Base-by-base conservation (phyloP, 2,888 invertebrate genomes). In the Chloroclystis v-ata region DNA sequence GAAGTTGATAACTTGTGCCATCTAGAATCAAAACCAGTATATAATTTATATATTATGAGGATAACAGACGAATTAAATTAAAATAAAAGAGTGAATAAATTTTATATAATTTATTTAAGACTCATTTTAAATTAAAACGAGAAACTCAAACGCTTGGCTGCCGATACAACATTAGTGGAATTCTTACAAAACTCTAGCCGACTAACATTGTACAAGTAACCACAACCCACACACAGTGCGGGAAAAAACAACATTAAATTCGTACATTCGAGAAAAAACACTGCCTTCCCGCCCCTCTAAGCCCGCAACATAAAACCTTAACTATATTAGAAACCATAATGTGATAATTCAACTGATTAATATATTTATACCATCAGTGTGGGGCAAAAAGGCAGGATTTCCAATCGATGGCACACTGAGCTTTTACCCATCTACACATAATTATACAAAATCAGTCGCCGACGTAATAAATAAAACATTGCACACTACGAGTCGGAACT, bases 91-190 rank as follows among this genome's bases (percentile, higher is more conserved):
- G 51, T 37, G 55, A 54, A 57, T 58, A 61, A 68, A 68, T 78
- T 74, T 20, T 74, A 76, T 81, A 79, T 82, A 82, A 72, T 79
- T 73, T 84, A 86, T 86, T 50, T 29, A 81, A 82, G 81, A 86
- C 85, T 86, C 86, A 82, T 84, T 84, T 82, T 75, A 81, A n/a
- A 80, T 82, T 77, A 82, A 78, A 81, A 78, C 82, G 82, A 82
- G 81, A 77, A 69, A 76, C 72, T 63, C 72, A 69, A 74, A 72
- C 66, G 61, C 63, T 59, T 62, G 67, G 67, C 68, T 70, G 61
- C 69, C 73, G 69, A 61, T 78, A 77, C 81, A 78, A 73, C 60
- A 72, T 63, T 69, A 71, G 68, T 64, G 52, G 59, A 63, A 61
- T 59, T 63, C 62, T 52, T 69, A 72, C 58, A 75, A 75, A 65